phyloP scores from a whole-genome alignment of 2,113 vertebrate species.

The Numida meleagris region DNA sequence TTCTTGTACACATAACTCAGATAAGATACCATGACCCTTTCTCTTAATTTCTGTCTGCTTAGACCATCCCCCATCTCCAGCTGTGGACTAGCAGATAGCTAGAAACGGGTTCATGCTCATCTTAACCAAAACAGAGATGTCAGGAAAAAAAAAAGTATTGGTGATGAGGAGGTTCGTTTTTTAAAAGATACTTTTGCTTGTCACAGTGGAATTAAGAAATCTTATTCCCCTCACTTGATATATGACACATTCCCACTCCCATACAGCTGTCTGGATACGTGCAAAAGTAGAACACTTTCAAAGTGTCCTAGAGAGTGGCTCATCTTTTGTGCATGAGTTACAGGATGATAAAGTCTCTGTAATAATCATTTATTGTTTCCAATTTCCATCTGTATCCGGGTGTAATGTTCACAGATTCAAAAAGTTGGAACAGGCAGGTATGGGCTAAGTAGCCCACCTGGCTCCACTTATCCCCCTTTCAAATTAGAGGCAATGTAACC shows the following conservation, averaged over 20 bases:
- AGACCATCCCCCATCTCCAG: background rate
- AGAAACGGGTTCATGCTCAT: background rate
- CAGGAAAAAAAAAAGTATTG: background rate
- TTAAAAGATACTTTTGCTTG: background rate
- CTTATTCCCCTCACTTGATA: constrained; percentile 23
- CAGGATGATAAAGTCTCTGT: constrained; percentile 27
- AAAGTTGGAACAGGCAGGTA: constrained; percentile 59
- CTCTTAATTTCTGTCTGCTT: background rate
- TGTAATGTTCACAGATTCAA: constrained; percentile 76
- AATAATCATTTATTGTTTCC: constrained; percentile 75
- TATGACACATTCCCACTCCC: background rate
- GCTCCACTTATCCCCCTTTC: constrained; percentile 76
- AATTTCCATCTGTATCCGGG: constrained; percentile 72
- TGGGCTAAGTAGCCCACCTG: constrained; percentile 75
- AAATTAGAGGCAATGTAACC: constrained; percentile 77
- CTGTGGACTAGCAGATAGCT: background rate
- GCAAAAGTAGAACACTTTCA: constrained; percentile 36
- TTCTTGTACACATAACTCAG: background rate
- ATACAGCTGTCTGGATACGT: constrained; percentile 30
- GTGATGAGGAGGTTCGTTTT: background rate
- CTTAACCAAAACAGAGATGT: background rate
- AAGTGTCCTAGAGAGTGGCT: constrained; percentile 36
- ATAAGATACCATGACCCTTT: background rate
- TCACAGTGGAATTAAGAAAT: constrained; percentile 55
- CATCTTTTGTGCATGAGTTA: constrained; percentile 1